Conservation (phyloP, 2,888 invertebrate genomes). For the Notodonta ziczac region DNA sequence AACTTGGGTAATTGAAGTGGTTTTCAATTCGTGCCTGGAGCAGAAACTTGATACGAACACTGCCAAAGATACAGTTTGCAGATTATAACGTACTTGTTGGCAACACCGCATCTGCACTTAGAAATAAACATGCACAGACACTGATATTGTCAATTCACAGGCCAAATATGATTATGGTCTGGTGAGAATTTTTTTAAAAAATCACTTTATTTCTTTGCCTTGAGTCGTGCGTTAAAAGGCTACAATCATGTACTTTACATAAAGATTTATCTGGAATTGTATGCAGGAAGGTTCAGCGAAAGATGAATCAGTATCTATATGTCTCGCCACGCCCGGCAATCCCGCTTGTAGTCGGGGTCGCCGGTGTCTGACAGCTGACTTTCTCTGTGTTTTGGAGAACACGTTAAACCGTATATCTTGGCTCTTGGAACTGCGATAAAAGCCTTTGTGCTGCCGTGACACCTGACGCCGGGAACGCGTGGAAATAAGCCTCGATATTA, state of each 20-base stretch:
- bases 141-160: too few relatives aligned
- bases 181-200: too few relatives aligned
- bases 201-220: too few relatives aligned
- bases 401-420: slow-evolving; percentile 3
- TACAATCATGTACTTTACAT: too few relatives aligned
- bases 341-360: not conserved
- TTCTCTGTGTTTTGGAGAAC: slow-evolving; percentile 5
- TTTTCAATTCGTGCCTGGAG: slow-evolving; percentile 41
- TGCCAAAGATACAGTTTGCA: slow-evolving; percentile 25
- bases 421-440: not conserved
- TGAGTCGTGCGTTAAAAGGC: too few relatives aligned
- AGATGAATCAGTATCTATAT: slow-evolving; percentile 7
- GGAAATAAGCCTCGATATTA: not conserved
- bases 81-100: too few relatives aligned
- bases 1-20: slow-evolving; percentile 46
- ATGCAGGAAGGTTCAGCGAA: slow-evolving; percentile 12
- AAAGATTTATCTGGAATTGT: not conserved
- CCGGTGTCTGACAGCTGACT: not conserved
- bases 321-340: slow-evolving; percentile 7
- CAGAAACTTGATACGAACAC: slow-evolving; percentile 34
- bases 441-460: not conserved
- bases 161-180: too few relatives aligned
- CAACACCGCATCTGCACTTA: too few relatives aligned
- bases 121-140: too few relatives aligned
- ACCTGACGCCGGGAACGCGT: not conserved